phyloP scores from a whole-genome alignment of 2,113 vertebrate genomes.

The Telmatochromis sp. region DNA sequence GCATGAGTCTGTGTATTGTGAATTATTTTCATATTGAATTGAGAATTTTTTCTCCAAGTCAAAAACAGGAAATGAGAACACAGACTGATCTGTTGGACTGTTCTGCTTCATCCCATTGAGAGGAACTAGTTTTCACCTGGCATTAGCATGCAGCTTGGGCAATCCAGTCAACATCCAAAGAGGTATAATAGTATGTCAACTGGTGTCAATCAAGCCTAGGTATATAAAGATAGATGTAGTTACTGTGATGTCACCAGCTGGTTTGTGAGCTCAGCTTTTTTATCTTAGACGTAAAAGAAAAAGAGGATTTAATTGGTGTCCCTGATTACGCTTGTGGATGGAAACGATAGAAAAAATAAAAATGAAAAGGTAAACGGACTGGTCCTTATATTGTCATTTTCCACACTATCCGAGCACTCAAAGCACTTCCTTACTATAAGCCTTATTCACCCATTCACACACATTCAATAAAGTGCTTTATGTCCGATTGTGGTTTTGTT shows the following conservation, averaged over 20 bases:
- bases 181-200: not conserved
- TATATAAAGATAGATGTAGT: not conserved
- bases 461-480: not conserved
- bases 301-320: not conserved
- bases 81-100: fast-evolving
- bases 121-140: not conserved
- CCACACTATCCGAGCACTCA: not conserved
- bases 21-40: not conserved
- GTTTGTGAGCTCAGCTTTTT: not conserved
- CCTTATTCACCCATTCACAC: not conserved
- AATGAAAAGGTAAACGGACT: not conserved
- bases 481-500: not conserved
- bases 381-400: not conserved
- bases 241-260: not conserved
- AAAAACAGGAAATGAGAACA: not conserved
- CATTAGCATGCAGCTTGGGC: not conserved
- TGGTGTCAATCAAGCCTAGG: not conserved
- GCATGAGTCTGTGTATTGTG: not conserved
- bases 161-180: not conserved
- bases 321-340: fast-evolving
- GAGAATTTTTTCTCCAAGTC: not conserved
- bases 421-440: not conserved
- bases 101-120: not conserved
- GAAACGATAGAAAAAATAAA: not conserved
- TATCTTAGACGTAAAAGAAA: not conserved